Evolutionary conservation across 2,113 vertebrate species (phyloP), one percentile per base, ranked within the genome.

Genomic region (Myiopsitta monachus): DNA sequence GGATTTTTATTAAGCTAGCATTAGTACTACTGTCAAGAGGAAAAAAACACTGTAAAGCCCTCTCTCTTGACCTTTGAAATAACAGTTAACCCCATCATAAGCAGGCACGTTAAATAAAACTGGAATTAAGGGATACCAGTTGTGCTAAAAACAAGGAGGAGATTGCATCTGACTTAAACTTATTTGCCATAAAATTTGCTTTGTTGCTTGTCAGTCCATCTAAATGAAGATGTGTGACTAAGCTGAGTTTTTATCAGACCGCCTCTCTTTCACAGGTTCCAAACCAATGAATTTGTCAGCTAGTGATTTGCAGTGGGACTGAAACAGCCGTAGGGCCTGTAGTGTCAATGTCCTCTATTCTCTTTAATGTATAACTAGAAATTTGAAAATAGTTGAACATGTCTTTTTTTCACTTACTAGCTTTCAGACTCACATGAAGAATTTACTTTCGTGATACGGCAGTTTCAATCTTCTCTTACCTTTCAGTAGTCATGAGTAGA

Each of bases 1-100:
- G 33, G 72, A 75, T 94, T 95, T 96, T 86, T 94, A 94, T 96
- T 88, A 92, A 94, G 11, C 3, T 39, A 55, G 39, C 46, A 85
- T 88, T 90, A 93, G 82, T 43, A 33, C 16, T 38, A 11, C 27
- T 49, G 61, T 94, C 88, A 93, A 72, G 63, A 87, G 28, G 24
- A 64, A 83, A 54, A 54, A 95, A 83, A 41, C 36, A 46, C 7
- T 67, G 22, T 18, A 80, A 83, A 85, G 0, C 49, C 11, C 30
- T 83, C 15, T 90, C 18, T 63, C 33, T 87, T 86, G 67, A 91
- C 81, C 75, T 76, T 73, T 96, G 76, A 80, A 86, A 81, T 63
- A 73, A 86, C 28, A 75, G 68, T 54, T 89, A 85, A 88, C 44
- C 76, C 83, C 36, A 31, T 5, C 2, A 26, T 85, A 62, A 74